Percentiles rank a stretch among this genome's conserved stretches.
Evolutionary conservation across 2,113 vertebrate genomes (phyloP).

Genomic region (Shinisaurus crocodilurus): DNA sequence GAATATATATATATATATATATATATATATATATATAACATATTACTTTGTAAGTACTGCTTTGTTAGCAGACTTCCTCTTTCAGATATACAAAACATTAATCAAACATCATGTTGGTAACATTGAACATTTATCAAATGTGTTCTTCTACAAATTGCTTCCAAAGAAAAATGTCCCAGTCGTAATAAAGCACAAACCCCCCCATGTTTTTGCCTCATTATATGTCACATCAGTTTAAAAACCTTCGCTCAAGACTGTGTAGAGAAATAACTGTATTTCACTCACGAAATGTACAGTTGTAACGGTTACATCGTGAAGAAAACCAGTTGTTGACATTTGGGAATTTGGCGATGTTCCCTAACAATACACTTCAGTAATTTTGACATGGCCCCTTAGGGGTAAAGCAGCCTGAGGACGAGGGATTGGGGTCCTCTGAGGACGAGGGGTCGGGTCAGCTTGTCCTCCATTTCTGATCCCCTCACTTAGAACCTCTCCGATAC

Average conservation of each 20-base stretch:
- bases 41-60: too few species aligned
- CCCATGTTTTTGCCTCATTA: not conserved
- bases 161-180: not conserved
- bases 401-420: not conserved
- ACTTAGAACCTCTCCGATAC: not conserved
- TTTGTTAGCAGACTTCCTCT: not conserved
- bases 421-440: too few species aligned
- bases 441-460: not conserved
- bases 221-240: not conserved
- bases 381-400: not conserved
- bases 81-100: not conserved
- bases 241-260: not conserved
- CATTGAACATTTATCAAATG: not conserved
- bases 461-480: not conserved
- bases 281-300: not conserved
- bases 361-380: not conserved
- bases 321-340: not conserved
- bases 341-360: not conserved
- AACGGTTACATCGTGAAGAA: not conserved
- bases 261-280: not conserved
- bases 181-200: not conserved
- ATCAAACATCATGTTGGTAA: not conserved
- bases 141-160: not conserved
- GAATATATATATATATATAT: too few species aligned
- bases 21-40: too few species aligned